phyloP scores from a whole-genome alignment of 1,140 invertebrate species.

The Plectus sambesii region DNA sequence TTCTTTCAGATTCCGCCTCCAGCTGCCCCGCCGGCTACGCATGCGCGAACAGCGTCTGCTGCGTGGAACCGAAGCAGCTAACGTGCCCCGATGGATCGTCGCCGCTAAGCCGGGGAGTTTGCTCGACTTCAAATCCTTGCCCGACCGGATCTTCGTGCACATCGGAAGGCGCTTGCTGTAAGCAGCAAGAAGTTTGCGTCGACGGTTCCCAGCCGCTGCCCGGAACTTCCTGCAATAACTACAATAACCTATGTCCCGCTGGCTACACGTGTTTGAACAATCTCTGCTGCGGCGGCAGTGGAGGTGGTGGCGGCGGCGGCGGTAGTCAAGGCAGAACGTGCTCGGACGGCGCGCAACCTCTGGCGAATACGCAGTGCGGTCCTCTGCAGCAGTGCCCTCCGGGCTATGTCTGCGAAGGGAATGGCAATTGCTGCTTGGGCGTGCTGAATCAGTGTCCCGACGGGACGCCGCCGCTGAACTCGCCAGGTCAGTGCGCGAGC shows the following conservation, averaged over 20 bases:
- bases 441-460: constrained; percentile 12
- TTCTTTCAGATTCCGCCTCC: too few species aligned
- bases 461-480: too few species aligned
- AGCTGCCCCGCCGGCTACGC: constrained; percentile 44
- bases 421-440: constrained; percentile 31
- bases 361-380: constrained; percentile 18
- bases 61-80: constrained; percentile 33
- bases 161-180: too few species aligned
- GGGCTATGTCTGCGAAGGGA: constrained; percentile 34
- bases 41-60: constrained; percentile 43
- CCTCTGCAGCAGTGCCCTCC: constrained; percentile 13
- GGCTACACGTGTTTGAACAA: constrained; percentile 35
- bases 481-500: constrained; percentile 23
- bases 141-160: too few species aligned
- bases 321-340: constrained; percentile 25
- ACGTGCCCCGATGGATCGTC: too few species aligned
- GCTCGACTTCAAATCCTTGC: too few species aligned
- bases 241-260: constrained; percentile 36
- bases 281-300: constrained; percentile 34
- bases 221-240: too few species aligned
- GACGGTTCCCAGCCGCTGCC: too few species aligned
- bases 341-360: constrained; percentile 30
- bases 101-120: too few species aligned
- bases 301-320: constrained; percentile 4
- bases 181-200: too few species aligned